Conservation (phyloP, 2,888 invertebrate species). For the Heliconius sara region DNA sequence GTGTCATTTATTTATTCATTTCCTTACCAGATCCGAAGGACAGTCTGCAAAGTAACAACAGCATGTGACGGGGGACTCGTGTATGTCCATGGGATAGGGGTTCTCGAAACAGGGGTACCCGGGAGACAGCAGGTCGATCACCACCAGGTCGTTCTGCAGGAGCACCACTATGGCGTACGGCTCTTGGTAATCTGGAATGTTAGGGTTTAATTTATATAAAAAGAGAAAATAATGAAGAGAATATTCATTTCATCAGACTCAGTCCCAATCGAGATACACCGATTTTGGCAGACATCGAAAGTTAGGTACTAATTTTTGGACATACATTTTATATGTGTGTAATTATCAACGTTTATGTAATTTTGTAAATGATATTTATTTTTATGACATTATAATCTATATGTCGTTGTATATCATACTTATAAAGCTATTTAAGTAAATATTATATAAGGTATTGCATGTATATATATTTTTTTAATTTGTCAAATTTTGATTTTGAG, state of each 20-base stretch:
- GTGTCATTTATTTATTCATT: background rate
- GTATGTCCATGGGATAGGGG: conserved; percentile 99
- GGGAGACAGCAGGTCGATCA: conserved; percentile 96
- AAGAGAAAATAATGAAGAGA: background rate
- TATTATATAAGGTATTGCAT: too few relatives aligned
- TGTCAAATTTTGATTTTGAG: too few relatives aligned
- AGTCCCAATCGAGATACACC: too few relatives aligned
- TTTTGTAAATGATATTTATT: too few relatives aligned
- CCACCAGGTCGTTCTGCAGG: conserved; percentile 98
- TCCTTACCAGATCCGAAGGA: conserved; percentile 94
- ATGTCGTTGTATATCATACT: too few relatives aligned
- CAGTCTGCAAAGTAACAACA: conserved; percentile 99
- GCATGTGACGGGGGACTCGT: conserved; percentile 99
- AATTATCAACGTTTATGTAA: too few relatives aligned
- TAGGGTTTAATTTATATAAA: background rate
- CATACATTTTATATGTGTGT: too few relatives aligned
- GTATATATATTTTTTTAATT: too few relatives aligned
- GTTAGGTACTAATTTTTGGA: too few relatives aligned
- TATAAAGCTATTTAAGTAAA: too few relatives aligned
- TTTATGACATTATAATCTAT: too few relatives aligned
- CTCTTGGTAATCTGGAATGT: conserved; percentile 94
- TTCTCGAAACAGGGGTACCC: conserved; percentile 99
- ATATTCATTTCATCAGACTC: background rate
- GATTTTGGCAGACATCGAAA: too few relatives aligned
- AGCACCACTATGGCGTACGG: conserved; percentile 99